Percentiles rank a stretch among this genome's conserved stretches.
These are phyloP conservation scores for Dasysyrphus tricinctus DNA, from an alignment of 2,888 invertebrate species.

Conservation along the genomic window DNA sequence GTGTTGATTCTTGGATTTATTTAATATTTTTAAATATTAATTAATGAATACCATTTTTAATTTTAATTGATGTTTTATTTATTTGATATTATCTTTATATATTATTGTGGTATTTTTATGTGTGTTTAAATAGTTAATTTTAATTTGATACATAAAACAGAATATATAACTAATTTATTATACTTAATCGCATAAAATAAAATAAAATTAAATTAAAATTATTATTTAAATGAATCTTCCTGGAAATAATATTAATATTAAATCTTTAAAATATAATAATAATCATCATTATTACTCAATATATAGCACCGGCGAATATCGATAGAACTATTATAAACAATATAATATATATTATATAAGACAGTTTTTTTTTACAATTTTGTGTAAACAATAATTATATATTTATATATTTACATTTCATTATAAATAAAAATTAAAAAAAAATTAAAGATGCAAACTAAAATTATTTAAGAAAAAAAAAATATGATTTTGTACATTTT, in stretches of 20 bases:
- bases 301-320: conserved; percentile 75
- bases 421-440: conserved; percentile 6
- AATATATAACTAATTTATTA: no score
- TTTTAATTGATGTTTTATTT: neutral
- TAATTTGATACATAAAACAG: neutral
- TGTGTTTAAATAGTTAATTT: neutral
- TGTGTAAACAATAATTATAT: conserved; percentile 38
- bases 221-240: neutral
- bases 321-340: conserved; percentile 60
- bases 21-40: conserved; percentile 12
- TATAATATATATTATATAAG: conserved; percentile 19
- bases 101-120: neutral
- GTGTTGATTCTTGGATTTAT: conserved; percentile 22
- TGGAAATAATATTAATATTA: neutral
- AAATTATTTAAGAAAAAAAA: conserved; percentile 45
- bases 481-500: conserved; percentile 53
- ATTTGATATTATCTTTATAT: neutral
- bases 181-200: neutral
- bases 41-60: neutral
- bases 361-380: conserved; percentile 29
- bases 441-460: conserved; percentile 6
- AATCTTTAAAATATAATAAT: conserved; percentile 3
- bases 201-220: neutral
- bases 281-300: conserved; percentile 58
- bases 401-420: conserved; percentile 59